Evolutionary conservation across 1,140 invertebrate genomes (phyloP), one percentile per base, ranked within the genome.

Genomic region (Trissolcus basalis): DNA sequence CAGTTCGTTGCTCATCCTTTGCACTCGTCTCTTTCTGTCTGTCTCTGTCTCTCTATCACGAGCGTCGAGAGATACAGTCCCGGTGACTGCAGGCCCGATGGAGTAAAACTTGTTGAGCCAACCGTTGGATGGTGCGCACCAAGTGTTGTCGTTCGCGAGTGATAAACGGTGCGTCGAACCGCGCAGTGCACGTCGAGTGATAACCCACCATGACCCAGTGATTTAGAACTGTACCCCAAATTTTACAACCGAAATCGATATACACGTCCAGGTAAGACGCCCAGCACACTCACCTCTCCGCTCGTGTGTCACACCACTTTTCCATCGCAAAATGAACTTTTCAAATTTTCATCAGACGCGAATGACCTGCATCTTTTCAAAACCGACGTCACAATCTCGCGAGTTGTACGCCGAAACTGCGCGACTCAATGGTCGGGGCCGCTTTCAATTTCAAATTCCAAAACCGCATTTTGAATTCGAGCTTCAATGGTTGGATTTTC

Each of bases 41-140:
- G 43, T 58, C 19, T 9, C 14, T 33, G 36, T 59, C 13, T 39
- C 7, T 12, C 39, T 27, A 27, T 27, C 19, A 3, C 19, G 19
- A n/a, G n/a, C 19, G 19, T 27, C 1, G 19, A 27, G 19, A 27
- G 19, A 27, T 27, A 27, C n/a, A 43, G 19, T 6, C 50, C 13
- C 33, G 27, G 2, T 27, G 19, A 27, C 32, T 15, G 39, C 12
- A 48, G 9, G 36, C 36, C 43, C 43, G 35, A 55, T 51, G 39
- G 54, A 58, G 39, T 67, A 58, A 67, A 65, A 56, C 55, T 68
- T 59, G 55, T 45, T 59, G 55, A 53, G 39, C 36, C 11, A n/a
- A 27, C 50, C 35, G 9, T 43, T 8, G 33, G 35, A 7, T 60
- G 33, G 55, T 50, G 47, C 16, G 43, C 43, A 44, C 43, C 6